These are phyloP conservation scores for Acanthococcus lagerstroemiae DNA, from an alignment of 2,888 invertebrate species.

Conservation along the genomic window DNA sequence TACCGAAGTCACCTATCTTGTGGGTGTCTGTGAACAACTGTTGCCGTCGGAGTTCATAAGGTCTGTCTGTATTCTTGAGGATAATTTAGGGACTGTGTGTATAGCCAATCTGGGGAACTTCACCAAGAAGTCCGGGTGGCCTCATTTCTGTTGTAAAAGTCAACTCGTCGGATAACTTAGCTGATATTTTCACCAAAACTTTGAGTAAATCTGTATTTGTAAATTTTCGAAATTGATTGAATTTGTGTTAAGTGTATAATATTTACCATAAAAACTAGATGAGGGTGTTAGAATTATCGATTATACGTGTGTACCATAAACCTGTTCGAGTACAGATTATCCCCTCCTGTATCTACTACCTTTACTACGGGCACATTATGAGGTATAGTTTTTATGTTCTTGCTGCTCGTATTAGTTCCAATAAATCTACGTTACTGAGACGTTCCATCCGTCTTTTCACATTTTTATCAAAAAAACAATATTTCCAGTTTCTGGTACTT, in stretches of 20 bases:
- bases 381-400: no score
- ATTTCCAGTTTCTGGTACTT: no score
- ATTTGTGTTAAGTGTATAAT: no score
- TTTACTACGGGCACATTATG: no score
- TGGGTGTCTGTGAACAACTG: neutral
- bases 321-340: no score
- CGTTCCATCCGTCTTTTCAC: no score
- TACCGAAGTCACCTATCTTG: neutral
- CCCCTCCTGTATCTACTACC: no score
- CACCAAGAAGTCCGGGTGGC: neutral
- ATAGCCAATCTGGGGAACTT: constrained; percentile 2
- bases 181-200: neutral
- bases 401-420: no score
- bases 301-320: no score
- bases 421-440: no score
- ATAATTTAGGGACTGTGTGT: no score
- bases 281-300: neutral
- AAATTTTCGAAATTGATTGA: neutral
- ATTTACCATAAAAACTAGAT: neutral
- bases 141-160: neutral
- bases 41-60: neutral
- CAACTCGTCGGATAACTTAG: neutral
- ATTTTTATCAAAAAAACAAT: no score
- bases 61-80: constrained; percentile 12
- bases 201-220: neutral